phyloP scores from a whole-genome alignment of 2,888 invertebrate genomes.

The Eucera pruinosa region DNA sequence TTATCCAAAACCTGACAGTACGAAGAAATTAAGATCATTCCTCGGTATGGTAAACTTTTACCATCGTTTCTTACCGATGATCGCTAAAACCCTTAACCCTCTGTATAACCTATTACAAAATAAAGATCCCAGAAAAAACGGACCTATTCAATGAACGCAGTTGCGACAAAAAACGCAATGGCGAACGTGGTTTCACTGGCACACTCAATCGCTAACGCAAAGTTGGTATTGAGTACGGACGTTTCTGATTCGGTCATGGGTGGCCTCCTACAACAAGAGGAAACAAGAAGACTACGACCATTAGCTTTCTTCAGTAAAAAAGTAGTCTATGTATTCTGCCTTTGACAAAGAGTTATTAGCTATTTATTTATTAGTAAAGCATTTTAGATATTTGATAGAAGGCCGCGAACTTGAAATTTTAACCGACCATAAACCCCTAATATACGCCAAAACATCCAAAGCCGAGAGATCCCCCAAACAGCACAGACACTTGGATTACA shows the following conservation, averaged over 20 bases:
- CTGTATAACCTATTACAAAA: neutral
- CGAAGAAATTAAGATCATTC: neutral
- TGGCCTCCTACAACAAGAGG: neutral
- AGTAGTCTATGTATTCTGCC: neutral
- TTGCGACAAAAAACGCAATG: neutral
- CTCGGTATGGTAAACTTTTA: conserved; percentile 1
- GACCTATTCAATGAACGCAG: neutral
- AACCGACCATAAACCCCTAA: neutral
- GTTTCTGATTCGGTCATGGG: neutral
- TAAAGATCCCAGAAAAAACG: neutral
- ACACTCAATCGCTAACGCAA: neutral
- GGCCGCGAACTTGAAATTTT: neutral
- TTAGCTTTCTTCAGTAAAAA: neutral
- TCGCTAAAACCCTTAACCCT: neutral
- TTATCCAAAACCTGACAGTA: neutral
- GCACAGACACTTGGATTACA: neutral
- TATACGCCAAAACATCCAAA: neutral
- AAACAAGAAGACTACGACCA: neutral
- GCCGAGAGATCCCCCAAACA: neutral
- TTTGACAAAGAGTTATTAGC: neutral
- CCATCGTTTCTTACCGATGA: neutral
- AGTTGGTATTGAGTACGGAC: neutral
- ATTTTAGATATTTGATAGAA: neutral
- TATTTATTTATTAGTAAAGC: neutral
- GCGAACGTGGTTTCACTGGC: neutral